Evolutionary conservation across 2,888 invertebrate species (phyloP).

Genomic region (Synanthedon andrenaeformis): DNA sequence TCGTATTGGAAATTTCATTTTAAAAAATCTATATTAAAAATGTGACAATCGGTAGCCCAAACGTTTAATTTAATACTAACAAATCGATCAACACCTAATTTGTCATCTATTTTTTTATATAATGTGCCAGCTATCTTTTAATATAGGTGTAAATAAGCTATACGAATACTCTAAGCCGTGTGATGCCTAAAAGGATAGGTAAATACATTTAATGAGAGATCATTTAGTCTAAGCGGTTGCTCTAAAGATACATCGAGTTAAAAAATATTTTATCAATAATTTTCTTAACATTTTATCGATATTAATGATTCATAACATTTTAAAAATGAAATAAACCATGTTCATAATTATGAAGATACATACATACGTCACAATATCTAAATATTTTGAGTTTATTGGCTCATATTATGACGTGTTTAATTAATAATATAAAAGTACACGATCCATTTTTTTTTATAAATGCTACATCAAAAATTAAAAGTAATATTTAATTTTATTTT

Average conservation of each 20-base stretch:
- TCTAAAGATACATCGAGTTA: slow-evolving; percentile 6
- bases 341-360: too few relatives aligned
- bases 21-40: too few relatives aligned
- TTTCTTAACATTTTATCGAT: too few relatives aligned
- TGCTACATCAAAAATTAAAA: neutral
- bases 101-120: slow-evolving; percentile 34
- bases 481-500: too few relatives aligned
- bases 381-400: too few relatives aligned
- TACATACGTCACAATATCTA: too few relatives aligned
- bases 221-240: slow-evolving; percentile 1
- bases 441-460: too few relatives aligned
- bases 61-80: neutral
- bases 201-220: slow-evolving; percentile 11
- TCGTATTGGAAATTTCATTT: too few relatives aligned
- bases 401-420: too few relatives aligned
- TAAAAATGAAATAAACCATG: too few relatives aligned
- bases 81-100: slow-evolving; percentile 34
- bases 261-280: neutral
- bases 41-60: neutral
- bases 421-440: too few relatives aligned
- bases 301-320: too few relatives aligned
- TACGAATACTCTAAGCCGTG: slow-evolving; percentile 33
- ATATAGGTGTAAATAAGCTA: slow-evolving; percentile 44
- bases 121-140: slow-evolving; percentile 53
- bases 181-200: slow-evolving; percentile 18